Conservation (phyloP, 2,113 vertebrate species). For the Cyprinodon variegatus region DNA sequence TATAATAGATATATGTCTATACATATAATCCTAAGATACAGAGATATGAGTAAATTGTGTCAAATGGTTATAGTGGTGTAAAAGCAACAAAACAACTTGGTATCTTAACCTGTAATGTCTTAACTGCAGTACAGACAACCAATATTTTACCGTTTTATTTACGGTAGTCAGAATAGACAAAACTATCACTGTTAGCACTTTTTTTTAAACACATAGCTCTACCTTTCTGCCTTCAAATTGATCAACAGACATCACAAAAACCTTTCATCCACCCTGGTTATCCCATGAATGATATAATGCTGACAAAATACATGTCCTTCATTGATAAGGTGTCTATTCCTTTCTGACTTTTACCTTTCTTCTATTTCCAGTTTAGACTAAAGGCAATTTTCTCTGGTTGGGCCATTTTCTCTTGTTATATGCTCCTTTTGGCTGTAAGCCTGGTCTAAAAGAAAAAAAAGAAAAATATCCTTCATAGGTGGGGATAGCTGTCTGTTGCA, state of each 20-base stretch:
- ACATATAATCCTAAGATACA: background rate
- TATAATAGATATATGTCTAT: no score
- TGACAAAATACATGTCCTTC: background rate
- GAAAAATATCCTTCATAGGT: background rate
- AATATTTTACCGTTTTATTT: background rate
- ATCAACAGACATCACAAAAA: background rate
- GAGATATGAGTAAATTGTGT: background rate
- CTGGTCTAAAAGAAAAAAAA: background rate
- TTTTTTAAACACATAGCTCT: background rate
- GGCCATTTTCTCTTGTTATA: background rate
- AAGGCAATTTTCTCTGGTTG: background rate
- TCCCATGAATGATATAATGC: background rate
- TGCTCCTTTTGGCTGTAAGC: background rate
- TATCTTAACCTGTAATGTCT: no score
- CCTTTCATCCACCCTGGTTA: background rate
- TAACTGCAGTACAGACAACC: background rate
- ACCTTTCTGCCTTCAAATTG: background rate
- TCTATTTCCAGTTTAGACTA: background rate
- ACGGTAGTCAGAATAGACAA: background rate
- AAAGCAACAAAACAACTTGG: background rate
- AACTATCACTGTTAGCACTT: background rate
- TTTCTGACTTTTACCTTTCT: background rate
- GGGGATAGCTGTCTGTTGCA: background rate
- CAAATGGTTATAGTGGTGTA: background rate
- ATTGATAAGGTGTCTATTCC: background rate